phyloP scores from a whole-genome alignment of 2,113 vertebrate species.

The Corythaeola cristata region DNA sequence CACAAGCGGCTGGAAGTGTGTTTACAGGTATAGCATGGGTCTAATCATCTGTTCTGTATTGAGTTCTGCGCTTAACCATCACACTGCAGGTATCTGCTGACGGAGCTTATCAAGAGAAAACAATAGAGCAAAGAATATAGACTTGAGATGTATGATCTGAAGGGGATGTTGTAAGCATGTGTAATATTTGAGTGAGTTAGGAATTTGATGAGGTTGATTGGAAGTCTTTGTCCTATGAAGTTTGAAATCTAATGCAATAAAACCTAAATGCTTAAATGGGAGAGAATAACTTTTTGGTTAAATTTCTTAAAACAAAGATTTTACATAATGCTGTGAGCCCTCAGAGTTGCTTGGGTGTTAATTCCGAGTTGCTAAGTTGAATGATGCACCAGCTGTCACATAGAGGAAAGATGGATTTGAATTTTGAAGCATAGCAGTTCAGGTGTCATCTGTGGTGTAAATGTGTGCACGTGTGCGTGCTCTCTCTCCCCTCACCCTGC shows the following conservation, averaged over 20 bases:
- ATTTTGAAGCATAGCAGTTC: not conserved
- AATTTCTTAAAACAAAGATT: not conserved
- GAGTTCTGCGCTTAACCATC: not conserved
- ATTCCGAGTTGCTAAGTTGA: not conserved
- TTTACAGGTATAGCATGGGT: conserved; percentile 82
- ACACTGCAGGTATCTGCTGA: not conserved
- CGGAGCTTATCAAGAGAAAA: not conserved
- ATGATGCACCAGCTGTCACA: not conserved
- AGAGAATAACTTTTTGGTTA: not conserved
- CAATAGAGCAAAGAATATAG: not conserved
- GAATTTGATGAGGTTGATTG: not conserved
- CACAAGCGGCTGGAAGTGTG: conserved; percentile 94
- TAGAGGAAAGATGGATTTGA: not conserved
- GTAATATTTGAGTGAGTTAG: not conserved
- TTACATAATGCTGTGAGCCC: not conserved
- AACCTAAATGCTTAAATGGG: not conserved
- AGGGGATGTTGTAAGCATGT: fast-evolving
- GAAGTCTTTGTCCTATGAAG: not conserved
- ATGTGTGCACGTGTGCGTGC: not conserved
- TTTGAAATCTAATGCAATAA: not conserved
- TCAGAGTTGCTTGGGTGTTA: not conserved
- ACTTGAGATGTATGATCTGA: not conserved
- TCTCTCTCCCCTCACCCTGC: not conserved
- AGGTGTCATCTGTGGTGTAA: not conserved
- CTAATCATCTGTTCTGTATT: not conserved